Evolutionary conservation across 2,888 invertebrate genomes (phyloP).

Genomic region (Caenorhabditis imperialis): DNA sequence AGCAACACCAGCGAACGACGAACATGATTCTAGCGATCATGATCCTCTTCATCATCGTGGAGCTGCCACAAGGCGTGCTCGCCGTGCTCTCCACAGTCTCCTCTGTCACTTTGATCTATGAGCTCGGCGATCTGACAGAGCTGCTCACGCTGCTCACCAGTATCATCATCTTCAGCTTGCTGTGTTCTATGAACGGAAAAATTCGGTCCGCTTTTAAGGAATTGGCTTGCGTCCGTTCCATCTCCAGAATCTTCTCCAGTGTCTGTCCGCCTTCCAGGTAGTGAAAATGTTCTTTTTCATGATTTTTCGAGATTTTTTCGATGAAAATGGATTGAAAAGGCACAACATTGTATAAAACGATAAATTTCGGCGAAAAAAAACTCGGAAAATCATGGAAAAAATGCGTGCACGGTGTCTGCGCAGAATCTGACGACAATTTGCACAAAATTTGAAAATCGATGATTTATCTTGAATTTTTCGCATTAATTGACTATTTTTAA

Average conservation of each 20-base stretch:
- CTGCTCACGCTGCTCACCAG: slow-evolving; percentile 72
- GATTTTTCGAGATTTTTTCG: too few species aligned
- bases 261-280: slow-evolving; percentile 48
- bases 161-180: slow-evolving; percentile 72
- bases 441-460: too few species aligned
- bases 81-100: slow-evolving; percentile 66
- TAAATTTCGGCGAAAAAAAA: too few species aligned
- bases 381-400: too few species aligned
- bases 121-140: slow-evolving; percentile 73
- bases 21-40: slow-evolving; percentile 74
- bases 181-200: slow-evolving; percentile 73
- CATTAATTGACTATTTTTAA: too few species aligned
- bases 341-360: too few species aligned
- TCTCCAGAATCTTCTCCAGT: slow-evolving; percentile 17
- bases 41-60: slow-evolving; percentile 74
- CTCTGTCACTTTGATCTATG: slow-evolving; percentile 54
- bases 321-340: too few species aligned
- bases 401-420: too few species aligned
- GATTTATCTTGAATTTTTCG: too few species aligned
- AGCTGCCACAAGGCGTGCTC: slow-evolving; percentile 72
- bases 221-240: slow-evolving; percentile 51
- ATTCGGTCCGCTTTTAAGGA: slow-evolving; percentile 61
- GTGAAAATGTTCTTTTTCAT: too few species aligned
- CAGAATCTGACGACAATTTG: too few species aligned
- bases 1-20: slow-evolving; percentile 72